Evolutionary conservation across 2,888 invertebrate species (phyloP).

Genomic region (Bugula neritina): DNA sequence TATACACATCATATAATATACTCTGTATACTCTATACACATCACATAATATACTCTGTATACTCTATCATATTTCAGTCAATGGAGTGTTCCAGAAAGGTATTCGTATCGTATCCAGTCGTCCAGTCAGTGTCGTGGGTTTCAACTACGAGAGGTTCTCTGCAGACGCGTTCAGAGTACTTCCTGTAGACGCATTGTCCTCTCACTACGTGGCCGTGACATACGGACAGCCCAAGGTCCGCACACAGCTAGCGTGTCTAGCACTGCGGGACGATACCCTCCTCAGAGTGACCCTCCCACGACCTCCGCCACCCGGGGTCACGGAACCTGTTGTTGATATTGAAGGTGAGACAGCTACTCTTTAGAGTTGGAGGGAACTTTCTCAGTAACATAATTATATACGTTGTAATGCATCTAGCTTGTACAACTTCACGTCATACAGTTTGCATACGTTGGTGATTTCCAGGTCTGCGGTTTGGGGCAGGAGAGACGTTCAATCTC

Average conservation of each 20-base stretch:
- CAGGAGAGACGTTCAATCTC: constrained; percentile 5
- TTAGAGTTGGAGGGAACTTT: too few species aligned
- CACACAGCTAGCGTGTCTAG: constrained; percentile 19
- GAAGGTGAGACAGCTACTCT: constrained; percentile 20
- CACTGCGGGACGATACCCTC: constrained; percentile 14
- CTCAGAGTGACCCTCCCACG: constrained; percentile 1
- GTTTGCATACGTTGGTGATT: too few species aligned
- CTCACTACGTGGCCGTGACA: constrained; percentile 16
- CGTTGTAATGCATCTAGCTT: too few species aligned
- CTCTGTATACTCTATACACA: too few species aligned
- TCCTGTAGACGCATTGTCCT: constrained; percentile 7
- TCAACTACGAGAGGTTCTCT: constrained; percentile 24
- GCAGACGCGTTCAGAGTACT: constrained; percentile 20
- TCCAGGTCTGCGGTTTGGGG: constrained; percentile 1
- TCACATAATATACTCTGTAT: too few species aligned
- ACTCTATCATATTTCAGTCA: constrained; percentile 20
- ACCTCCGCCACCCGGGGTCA: neutral
- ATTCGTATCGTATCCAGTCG: constrained; percentile 6
- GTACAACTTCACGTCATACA: too few species aligned
- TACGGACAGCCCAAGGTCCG: constrained; percentile 16
- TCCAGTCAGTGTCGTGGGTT: constrained; percentile 15
- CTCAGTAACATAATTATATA: too few species aligned
- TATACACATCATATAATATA: too few species aligned
- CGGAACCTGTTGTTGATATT: constrained; percentile 16
- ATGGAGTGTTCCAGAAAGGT: constrained; percentile 20